These are phyloP conservation scores for Tuta absoluta DNA, from an alignment of 2,888 invertebrate species.

Conservation along the genomic window DNA sequence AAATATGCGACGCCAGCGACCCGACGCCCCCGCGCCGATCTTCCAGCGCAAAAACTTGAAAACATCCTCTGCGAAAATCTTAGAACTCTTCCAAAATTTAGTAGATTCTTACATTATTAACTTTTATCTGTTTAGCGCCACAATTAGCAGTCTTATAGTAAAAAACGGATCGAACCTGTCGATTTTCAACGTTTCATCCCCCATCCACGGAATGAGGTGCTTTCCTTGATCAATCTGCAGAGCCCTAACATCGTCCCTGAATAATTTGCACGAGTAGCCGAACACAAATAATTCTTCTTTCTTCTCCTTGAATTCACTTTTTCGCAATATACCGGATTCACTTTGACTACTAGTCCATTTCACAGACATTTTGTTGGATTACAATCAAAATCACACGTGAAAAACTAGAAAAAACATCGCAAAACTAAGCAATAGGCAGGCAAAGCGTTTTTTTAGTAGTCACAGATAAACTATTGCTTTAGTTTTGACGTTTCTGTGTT, in stretches of 20 bases:
- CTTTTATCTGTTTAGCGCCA: conserved; percentile 70
- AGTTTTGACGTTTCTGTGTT: too few species aligned
- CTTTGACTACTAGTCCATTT: conserved; percentile 82
- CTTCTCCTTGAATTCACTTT: conserved; percentile 83
- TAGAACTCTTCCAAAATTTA: conserved; percentile 74
- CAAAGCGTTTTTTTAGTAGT: too few species aligned
- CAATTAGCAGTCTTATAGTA: conserved; percentile 77
- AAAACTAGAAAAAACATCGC: conserved; percentile 14
- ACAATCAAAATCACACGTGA: not conserved
- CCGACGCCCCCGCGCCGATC: conserved; percentile 38
- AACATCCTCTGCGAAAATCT: conserved; percentile 77
- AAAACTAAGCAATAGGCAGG: not conserved
- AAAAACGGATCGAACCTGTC: conserved; percentile 88
- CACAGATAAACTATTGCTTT: too few species aligned
- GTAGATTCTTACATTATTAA: conserved; percentile 59
- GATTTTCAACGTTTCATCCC: conserved; percentile 93
- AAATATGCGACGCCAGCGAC: conserved; percentile 52
- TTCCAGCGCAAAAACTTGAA: conserved; percentile 44
- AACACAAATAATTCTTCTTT: conserved; percentile 91
- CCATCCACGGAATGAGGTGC: conserved; percentile 99
- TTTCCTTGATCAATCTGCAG: conserved; percentile 95
- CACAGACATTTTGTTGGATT: conserved; percentile 67
- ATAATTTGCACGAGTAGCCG: conserved; percentile 98
- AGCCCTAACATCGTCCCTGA: conserved; percentile 97
- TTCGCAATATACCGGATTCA: conserved; percentile 87